Evolutionary conservation across 2,113 vertebrate species (phyloP), one percentile per base, ranked within the genome.

Genomic region (Talpa occidentalis): DNA sequence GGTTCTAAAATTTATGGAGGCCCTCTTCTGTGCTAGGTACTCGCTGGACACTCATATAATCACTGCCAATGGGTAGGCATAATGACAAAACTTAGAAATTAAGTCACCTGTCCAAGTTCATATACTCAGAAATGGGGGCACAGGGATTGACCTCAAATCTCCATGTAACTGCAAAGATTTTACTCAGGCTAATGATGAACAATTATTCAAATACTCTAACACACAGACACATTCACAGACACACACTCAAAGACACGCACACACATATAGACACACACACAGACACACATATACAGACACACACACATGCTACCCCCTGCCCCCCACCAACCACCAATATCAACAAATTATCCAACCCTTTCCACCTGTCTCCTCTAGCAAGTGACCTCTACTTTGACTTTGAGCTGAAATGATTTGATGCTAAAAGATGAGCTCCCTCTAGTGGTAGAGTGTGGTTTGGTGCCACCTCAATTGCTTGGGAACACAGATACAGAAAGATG

Each of bases 341-440:
- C 30, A 16, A 14, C 44, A 40, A 22, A 28, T 22, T 72, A 66
- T 19, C 16, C 10, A 76, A 40, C 11, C 21, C 10, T 60, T 42
- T 72, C 22, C 32, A 47, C 22, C 10, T 44, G 15, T 47, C 24
- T 73, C 28, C 37, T 21, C 11, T 37, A 37, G 78, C 21, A 5
- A 12, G 67, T 52, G 35, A 60, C 37, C 21, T 54, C 62, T 67
- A 74, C 87, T 62, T 22, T 54, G 42, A 49, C 15, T 35, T 80
- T 67, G 52, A 47, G 26, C 4, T 0, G 44, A 40, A 85, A 66
- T 35, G 35, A 47, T 44, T 84, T 67, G 54, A 81, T 32, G 24
- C 32, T 95, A 24, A 93, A 64, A 64, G n/a, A 64, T 85, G 80
- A 16, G 56, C 94, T 89, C 95, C 92, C 95, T 96, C 96, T 97